A percentile compares a stretch with the other conserved stretches of the same genome.
These are phyloP conservation scores for Thalassophryne amazonica DNA, from an alignment of 2,797 vertebrate species.

Conservation along the genomic window DNA sequence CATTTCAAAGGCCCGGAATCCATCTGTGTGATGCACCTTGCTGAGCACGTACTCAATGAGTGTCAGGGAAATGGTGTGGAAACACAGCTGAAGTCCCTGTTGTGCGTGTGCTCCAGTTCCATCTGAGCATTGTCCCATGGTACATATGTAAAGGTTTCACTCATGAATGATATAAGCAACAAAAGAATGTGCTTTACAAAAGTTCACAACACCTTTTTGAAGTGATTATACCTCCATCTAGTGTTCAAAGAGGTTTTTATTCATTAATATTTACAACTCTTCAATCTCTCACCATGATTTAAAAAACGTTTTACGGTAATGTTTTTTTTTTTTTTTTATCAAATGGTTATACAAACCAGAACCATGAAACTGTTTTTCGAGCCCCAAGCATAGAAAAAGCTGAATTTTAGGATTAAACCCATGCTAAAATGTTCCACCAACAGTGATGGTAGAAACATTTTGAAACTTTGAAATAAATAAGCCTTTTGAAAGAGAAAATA, in stretches of 20 bases:
- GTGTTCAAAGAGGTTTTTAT: conserved; percentile 13
- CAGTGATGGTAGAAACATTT: no score
- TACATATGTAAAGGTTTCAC: neutral
- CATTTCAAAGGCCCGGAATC: neutral
- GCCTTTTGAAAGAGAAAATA: no score
- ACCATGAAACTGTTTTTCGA: no score
- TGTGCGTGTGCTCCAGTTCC: neutral
- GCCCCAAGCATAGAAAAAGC: no score
- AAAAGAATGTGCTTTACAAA: neutral
- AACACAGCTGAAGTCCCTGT: neutral
- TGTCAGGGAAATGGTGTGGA: neutral
- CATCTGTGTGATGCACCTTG: neutral
- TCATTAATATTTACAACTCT: neutral
- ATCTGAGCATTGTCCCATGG: neutral
- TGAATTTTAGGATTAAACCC: no score
- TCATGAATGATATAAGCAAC: neutral
- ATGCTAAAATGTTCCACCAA: no score
- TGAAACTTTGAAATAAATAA: no score
- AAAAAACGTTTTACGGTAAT: no score
- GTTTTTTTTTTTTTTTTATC: no score
- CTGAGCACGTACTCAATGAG: neutral
- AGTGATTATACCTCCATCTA: conserved; percentile 39
- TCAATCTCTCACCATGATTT: neutral
- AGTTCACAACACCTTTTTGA: neutral
- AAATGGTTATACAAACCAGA: no score